phyloP scores from a whole-genome alignment of 2,113 vertebrate genomes.

The Nerophis ophidion region DNA sequence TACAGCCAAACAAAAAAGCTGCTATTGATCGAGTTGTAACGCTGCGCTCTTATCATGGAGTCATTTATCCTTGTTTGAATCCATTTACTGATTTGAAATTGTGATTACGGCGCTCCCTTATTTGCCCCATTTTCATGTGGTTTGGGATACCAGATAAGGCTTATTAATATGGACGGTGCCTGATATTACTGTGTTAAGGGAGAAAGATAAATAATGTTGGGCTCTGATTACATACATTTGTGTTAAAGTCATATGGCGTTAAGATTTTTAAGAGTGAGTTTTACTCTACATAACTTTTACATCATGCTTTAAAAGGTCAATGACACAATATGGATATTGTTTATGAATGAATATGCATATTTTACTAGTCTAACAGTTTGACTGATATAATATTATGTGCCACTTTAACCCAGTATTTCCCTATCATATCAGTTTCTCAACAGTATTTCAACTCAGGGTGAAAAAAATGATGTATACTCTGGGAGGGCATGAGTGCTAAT shows the following conservation, averaged over 20 bases:
- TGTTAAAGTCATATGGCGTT: constrained; percentile 9
- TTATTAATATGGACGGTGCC: constrained; percentile 34
- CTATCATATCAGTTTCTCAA: no score
- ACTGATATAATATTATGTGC: neutral
- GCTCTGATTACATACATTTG: constrained; percentile 14
- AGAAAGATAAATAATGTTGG: constrained; percentile 13
- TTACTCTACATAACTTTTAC: constrained; percentile 1
- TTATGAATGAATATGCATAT: neutral
- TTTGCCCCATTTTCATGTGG: constrained; percentile 26
- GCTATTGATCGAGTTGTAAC: constrained; percentile 4
- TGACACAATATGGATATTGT: constrained; percentile 1
- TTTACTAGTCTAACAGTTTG: no score
- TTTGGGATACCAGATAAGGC: constrained; percentile 27
- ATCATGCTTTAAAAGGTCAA: constrained; percentile 4
- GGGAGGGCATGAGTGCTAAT: no score
- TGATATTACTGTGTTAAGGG: constrained; percentile 15
- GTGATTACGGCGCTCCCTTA: constrained; percentile 22
- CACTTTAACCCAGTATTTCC: neutral
- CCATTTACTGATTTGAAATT: constrained; percentile 25
- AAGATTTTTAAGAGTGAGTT: constrained; percentile 7
- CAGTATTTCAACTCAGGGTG: no score
- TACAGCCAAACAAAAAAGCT: neutral
- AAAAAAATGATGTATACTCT: no score
- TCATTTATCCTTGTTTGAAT: constrained; percentile 21
- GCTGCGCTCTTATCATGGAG: neutral